Base-by-base conservation (phyloP, 2,888 invertebrate genomes). In the Oegoconia quadripuncta region DNA sequence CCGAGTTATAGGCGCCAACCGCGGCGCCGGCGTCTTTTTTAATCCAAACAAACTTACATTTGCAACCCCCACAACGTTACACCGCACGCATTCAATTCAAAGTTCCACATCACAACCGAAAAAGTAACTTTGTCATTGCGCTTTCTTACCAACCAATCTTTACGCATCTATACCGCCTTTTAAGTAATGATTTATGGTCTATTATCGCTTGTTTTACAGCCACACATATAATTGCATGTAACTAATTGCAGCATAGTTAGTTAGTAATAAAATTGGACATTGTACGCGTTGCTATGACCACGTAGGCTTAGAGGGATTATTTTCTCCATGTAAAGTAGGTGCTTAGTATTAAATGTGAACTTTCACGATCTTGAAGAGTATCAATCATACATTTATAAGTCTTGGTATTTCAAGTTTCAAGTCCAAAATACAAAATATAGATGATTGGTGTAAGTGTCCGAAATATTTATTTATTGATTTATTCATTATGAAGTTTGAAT, bases 231-330 rank as follows among this genome's bases (percentile, higher is more conserved):
- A 27, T 46, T 48, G 42, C 34, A 39, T 13, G 30, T 34, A 40
- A 16, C 59, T 71, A 73, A 70, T 72, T 68, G 60, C 64, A 60
- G 52, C 48, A 50, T 71, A 66, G 66, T 61, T 61, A 55, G 50
- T 52, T 43, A 48, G 56, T 58, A 50, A 59, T 74, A 69, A 71
- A 69, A 55, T 63, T 54, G 61, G 52, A 64, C 55, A 65, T 67
- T 70, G 64, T 65, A 55, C 48, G 40, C 53, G 71, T 70, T 64
- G 54, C 64, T 40, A 67, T 71, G 60, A 64, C 43, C 53, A 67
- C 64, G 23, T 41, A 39, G 48, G 46, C 47, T 41, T 33, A 33
- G 5, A 8, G 4, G 5, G 20, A 8, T 20, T 8, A 8, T 20
- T 20, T n/a, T n/a, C n/a, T n/a, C n/a, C n/a, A n/a, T n/a, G n/a